phyloP scores from a whole-genome alignment of 2,113 vertebrate species.

The Xyrauchen texanus region DNA sequence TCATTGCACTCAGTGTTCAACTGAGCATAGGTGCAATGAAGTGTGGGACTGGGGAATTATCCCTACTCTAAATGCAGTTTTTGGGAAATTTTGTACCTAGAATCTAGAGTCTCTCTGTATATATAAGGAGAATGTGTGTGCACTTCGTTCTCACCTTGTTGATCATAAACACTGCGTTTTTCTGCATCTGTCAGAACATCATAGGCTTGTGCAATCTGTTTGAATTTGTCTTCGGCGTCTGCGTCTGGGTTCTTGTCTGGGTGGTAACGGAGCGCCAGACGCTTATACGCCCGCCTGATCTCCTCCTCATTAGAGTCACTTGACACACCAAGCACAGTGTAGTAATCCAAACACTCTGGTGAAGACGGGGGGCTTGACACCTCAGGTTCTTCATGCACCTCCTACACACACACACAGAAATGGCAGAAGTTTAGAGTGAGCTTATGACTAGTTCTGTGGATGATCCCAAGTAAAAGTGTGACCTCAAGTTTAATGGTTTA shows the following conservation, averaged over 20 bases:
- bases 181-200: constrained; percentile 91
- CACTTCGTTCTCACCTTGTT: constrained; percentile 87
- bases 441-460: neutral
- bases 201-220: constrained; percentile 94
- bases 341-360: constrained; percentile 91
- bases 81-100: neutral
- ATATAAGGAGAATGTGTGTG: too few species aligned
- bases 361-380: constrained; percentile 67
- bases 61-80: neutral
- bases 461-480: too few species aligned
- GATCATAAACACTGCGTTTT: constrained; percentile 89
- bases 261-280: constrained; percentile 96
- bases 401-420: constrained; percentile 59
- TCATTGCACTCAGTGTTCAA: neutral
- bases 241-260: constrained; percentile 97
- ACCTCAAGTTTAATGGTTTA: too few species aligned
- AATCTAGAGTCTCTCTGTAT: neutral
- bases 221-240: constrained; percentile 93
- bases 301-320: constrained; percentile 91
- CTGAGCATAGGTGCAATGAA: neutral
- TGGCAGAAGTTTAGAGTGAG: constrained; percentile 5
- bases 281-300: constrained; percentile 95
- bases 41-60: neutral
- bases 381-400: constrained; percentile 70
- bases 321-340: constrained; percentile 89